phyloP scores from a whole-genome alignment of 2,888 invertebrate genomes.

The Eurois occulta region DNA sequence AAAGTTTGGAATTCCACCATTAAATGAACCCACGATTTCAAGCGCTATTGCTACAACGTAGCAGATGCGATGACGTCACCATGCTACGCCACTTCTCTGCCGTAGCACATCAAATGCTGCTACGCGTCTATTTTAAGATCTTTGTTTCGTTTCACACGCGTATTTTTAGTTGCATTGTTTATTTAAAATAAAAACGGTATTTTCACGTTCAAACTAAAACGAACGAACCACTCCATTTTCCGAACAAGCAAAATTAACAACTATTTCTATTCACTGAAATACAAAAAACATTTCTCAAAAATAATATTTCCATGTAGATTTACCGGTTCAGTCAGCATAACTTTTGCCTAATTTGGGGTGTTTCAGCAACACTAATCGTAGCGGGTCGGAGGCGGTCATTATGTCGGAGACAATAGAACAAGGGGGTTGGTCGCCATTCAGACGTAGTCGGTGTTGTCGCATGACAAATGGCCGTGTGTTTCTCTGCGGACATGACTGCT shows the following conservation, averaged over 20 bases:
- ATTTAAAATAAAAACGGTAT: conserved; percentile 16
- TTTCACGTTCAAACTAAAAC: conserved; percentile 11
- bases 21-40: background rate
- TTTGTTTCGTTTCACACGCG: background rate
- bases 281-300: conserved; percentile 25
- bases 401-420: conserved; percentile 76
- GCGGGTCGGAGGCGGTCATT: conserved; percentile 72
- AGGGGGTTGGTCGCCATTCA: conserved; percentile 75
- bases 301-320: conserved; percentile 41
- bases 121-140: conserved; percentile 17
- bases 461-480: conserved; percentile 81
- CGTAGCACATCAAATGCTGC: conserved; percentile 1
- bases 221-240: background rate
- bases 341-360: conserved; percentile 62
- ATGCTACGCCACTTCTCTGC: conserved; percentile 2
- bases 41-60: conserved; percentile 26
- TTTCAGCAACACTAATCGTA: conserved; percentile 72
- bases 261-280: conserved; percentile 17
- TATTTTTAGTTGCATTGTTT: conserved; percentile 16
- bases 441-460: conserved; percentile 71
- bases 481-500: conserved; percentile 74
- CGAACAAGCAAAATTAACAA: conserved; percentile 1
- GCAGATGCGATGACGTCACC: conserved; percentile 15
- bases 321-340: conserved; percentile 35
- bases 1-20: conserved; percentile 15